phyloP scores from a whole-genome alignment of 64 coral and sea anemone species.

The Cladopsammia gracilis region DNA sequence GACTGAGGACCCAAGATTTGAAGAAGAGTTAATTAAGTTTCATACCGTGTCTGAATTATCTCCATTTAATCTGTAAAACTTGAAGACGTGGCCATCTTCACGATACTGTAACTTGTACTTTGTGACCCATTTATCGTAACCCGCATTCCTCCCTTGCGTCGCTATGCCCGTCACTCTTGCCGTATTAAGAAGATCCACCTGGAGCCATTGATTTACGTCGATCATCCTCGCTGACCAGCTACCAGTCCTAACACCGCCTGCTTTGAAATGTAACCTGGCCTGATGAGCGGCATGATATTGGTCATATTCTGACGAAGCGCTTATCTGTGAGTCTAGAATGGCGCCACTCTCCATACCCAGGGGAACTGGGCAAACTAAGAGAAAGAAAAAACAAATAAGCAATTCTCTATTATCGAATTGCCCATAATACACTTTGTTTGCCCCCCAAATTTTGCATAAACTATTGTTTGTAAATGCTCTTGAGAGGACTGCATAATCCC shows the following conservation, averaged over 20 bases:
- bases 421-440: too few species aligned
- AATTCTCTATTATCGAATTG: too few species aligned
- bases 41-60: constrained; percentile 10
- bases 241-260: not conserved
- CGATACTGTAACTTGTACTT: constrained; percentile 35
- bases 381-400: not conserved
- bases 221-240: not conserved
- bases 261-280: not conserved
- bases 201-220: constrained; percentile 3
- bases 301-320: not conserved
- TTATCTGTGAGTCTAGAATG: not conserved
- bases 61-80: constrained; percentile 5
- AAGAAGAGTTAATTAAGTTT: too few species aligned
- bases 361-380: not conserved
- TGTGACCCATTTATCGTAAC: not conserved
- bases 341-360: constrained; percentile 22
- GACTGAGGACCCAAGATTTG: too few species aligned
- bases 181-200: not conserved
- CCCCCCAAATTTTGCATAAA: too few species aligned
- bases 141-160: constrained; percentile 6
- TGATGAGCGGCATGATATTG: not conserved
- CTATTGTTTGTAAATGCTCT: too few species aligned
- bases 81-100: not conserved
- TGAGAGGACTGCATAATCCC: too few species aligned
- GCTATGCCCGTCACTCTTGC: not conserved